Percentiles rank a stretch among this genome's conserved stretches.
phyloP scores from a whole-genome alignment of 2,797 vertebrate species.

The Tangara arthus region DNA sequence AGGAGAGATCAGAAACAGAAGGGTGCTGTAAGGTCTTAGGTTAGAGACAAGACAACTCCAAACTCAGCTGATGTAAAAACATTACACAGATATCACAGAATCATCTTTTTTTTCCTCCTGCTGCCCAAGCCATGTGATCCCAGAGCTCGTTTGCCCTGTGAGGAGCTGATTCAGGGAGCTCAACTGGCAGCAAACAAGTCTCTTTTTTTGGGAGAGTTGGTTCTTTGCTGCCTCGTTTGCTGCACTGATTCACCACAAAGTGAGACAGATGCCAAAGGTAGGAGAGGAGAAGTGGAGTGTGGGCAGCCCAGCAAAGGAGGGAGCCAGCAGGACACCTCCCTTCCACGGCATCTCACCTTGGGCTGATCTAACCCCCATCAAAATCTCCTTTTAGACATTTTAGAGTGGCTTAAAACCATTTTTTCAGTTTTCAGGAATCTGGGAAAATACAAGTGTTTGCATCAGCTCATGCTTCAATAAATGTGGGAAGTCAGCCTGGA shows the following conservation, averaged over 20 bases:
- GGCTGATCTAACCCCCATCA: rapidly evolving
- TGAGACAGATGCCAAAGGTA: neutral
- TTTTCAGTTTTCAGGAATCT: neutral
- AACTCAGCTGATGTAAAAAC: neutral
- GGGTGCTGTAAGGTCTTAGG: neutral
- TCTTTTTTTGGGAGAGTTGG: neutral
- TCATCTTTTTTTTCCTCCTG: neutral
- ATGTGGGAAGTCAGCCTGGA: neutral
- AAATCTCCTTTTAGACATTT: neutral
- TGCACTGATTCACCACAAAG: conserved; percentile 30
- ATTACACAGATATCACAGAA: rapidly evolving
- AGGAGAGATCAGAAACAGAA: neutral
- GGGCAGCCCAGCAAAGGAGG: neutral
- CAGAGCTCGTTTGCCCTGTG: neutral
- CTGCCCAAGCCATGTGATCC: neutral
- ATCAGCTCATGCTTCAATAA: neutral
- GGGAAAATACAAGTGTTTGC: neutral
- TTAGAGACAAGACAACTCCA: neutral
- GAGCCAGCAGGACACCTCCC: neutral
- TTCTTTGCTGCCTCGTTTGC: neutral
- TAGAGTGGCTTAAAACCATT: neutral
- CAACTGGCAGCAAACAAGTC: neutral
- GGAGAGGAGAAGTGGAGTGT: neutral
- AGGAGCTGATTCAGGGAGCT: neutral
- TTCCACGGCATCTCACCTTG: neutral